Conservation (phyloP, 1,140 invertebrate genomes). For the Dendrolimus punctatus region DNA sequence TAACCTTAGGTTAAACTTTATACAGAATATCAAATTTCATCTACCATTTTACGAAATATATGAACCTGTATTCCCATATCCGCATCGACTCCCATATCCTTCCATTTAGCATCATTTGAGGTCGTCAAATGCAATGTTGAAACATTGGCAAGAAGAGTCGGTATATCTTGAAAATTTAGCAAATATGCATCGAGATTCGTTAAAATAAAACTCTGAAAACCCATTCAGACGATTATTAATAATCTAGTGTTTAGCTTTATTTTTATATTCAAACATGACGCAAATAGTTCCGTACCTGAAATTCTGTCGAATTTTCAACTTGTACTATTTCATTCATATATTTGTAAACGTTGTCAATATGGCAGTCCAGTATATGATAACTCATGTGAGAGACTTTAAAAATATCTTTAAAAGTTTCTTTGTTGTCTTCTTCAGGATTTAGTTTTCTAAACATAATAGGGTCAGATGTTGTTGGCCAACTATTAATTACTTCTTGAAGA, state of each 20-base stretch:
- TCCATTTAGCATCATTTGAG: constrained; percentile 36
- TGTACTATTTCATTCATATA: constrained; percentile 52
- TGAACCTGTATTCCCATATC: constrained; percentile 27
- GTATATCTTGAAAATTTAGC: constrained; percentile 34
- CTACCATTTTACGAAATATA: neutral
- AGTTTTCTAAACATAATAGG: constrained; percentile 49
- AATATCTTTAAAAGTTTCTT: constrained; percentile 54
- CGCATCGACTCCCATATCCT: constrained; percentile 40
- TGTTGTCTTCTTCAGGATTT: constrained; percentile 44
- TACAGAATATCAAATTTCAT: too few species aligned
- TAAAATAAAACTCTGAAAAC: constrained; percentile 54
- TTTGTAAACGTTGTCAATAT: constrained; percentile 37
- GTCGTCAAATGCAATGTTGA: constrained; percentile 52
- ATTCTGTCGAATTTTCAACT: constrained; percentile 54
- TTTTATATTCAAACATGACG: too few species aligned
- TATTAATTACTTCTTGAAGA: constrained; percentile 54
- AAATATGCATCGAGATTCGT: constrained; percentile 49
- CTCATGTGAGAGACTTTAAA: constrained; percentile 53
- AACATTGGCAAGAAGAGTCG: constrained; percentile 48
- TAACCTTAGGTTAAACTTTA: too few species aligned
- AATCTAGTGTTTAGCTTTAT: too few species aligned
- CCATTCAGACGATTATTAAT: too few species aligned
- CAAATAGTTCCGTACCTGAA: constrained; percentile 30
- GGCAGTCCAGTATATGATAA: constrained; percentile 54
- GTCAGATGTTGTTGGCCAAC: constrained; percentile 44